These are phyloP conservation scores for Scortum barcoo DNA, from an alignment of 2,113 vertebrate genomes.

Conservation along the genomic window DNA sequence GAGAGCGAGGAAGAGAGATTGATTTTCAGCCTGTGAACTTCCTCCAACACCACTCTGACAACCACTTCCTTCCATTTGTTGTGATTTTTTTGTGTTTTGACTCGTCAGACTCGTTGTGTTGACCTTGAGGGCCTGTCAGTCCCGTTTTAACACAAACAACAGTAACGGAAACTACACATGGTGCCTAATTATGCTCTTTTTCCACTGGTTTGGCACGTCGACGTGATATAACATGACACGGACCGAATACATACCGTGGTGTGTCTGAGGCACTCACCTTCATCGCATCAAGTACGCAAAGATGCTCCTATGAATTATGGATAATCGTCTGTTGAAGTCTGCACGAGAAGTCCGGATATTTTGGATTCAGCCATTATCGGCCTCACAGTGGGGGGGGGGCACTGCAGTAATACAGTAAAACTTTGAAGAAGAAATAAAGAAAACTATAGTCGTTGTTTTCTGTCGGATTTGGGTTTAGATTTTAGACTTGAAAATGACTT, in stretches of 20 bases:
- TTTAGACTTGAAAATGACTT: too few relatives aligned
- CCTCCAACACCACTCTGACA: conserved; percentile 27
- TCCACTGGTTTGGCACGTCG: background rate
- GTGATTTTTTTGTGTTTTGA: background rate
- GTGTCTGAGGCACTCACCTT: background rate
- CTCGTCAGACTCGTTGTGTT: conserved; percentile 4
- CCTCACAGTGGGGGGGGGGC: too few relatives aligned
- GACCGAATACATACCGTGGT: background rate
- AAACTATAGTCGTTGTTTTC: too few relatives aligned
- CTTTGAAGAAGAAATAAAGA: too few relatives aligned
- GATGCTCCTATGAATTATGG: background rate
- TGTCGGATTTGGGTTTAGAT: too few relatives aligned
- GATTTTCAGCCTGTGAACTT: conserved; percentile 52
- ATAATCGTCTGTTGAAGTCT: background rate
- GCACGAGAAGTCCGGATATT: background rate
- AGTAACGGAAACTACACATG: background rate
- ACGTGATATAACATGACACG: background rate
- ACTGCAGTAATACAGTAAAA: too few relatives aligned
- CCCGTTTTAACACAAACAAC: background rate
- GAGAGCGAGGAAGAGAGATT: conserved; percentile 36
- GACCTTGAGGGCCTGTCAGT: conserved; percentile 9
- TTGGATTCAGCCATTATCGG: background rate
- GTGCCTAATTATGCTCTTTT: background rate
- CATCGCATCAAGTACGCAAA: background rate
- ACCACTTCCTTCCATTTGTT: conserved; percentile 29